phyloP scores from a whole-genome alignment of 2,888 invertebrate genomes.

The Dynastes maya region DNA sequence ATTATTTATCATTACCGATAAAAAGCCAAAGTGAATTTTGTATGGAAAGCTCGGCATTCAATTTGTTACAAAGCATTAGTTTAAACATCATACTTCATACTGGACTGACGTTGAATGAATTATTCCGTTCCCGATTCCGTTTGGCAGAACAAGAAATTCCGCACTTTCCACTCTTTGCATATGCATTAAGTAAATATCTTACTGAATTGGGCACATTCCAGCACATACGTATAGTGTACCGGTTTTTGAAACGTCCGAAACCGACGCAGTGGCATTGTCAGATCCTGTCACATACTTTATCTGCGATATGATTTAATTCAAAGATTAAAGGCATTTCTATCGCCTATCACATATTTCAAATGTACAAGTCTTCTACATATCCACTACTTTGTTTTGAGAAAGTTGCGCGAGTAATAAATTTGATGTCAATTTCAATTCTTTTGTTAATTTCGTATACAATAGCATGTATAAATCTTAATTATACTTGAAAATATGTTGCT shows the following conservation, averaged over 20 bases:
- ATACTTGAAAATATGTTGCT: too few species aligned
- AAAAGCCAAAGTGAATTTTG: conserved; percentile 2
- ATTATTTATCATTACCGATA: background rate
- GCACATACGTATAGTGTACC: background rate
- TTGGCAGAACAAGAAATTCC: conserved; percentile 1
- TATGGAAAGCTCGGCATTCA: conserved; percentile 1
- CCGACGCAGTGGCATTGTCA: background rate
- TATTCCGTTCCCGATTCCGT: conserved; percentile 17
- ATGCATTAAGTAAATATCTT: conserved; percentile 32
- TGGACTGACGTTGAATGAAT: conserved; percentile 24
- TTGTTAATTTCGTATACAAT: too few species aligned
- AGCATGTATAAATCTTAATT: too few species aligned
- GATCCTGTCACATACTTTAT: background rate
- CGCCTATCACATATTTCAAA: background rate
- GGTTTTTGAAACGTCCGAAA: background rate
- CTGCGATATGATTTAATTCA: conserved; percentile 19
- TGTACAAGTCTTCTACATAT: background rate
- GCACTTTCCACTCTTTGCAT: conserved; percentile 12
- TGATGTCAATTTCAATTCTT: too few species aligned
- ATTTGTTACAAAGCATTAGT: conserved; percentile 1
- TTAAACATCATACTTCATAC: conserved; percentile 2
- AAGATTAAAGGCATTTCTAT: conserved; percentile 18
- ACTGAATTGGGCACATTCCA: background rate
- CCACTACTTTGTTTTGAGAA: background rate
- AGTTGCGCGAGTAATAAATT: too few species aligned